These are phyloP conservation scores for Antheraea pernyi DNA, from an alignment of 1,140 invertebrate genomes.

Conservation along the genomic window DNA sequence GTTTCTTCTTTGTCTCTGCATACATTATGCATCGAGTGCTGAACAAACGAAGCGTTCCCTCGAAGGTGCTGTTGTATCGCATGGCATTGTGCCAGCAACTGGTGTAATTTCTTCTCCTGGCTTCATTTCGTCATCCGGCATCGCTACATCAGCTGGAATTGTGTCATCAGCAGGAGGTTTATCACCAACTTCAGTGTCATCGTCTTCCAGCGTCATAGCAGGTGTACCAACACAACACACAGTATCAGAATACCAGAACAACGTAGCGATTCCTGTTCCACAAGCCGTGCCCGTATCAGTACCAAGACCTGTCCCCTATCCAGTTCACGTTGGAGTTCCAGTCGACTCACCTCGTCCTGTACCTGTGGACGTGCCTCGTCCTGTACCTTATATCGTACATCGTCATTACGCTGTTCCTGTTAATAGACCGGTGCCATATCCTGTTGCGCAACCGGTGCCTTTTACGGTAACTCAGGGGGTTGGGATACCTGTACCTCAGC, in stretches of 20 bases:
- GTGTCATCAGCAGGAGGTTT: background rate
- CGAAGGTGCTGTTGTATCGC: background rate
- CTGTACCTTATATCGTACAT: slow-evolving; percentile 52
- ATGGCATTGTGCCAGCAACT: background rate
- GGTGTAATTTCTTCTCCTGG: background rate
- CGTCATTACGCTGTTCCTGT: slow-evolving; percentile 60
- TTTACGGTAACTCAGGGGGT: slow-evolving; percentile 65
- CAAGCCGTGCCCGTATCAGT: slow-evolving; percentile 57
- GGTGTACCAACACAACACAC: slow-evolving; percentile 52
- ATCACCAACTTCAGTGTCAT: background rate
- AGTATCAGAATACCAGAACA: slow-evolving; percentile 54
- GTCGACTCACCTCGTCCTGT: slow-evolving; percentile 60
- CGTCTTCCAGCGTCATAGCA: slow-evolving; percentile 1
- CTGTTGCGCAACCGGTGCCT: slow-evolving; percentile 62
- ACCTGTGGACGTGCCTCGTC: slow-evolving; percentile 57
- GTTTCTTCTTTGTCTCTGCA: slow-evolving; percentile 39
- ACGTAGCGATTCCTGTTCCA: slow-evolving; percentile 53
- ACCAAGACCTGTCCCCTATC: slow-evolving; percentile 52
- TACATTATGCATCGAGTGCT: slow-evolving; percentile 20
- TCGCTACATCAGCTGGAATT: slow-evolving; percentile 10
- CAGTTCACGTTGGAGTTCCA: slow-evolving; percentile 58
- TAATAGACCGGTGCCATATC: slow-evolving; percentile 56
- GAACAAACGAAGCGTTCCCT: slow-evolving; percentile 19
- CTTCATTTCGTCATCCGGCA: slow-evolving; percentile 2
- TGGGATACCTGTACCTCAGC: slow-evolving; percentile 63